Evolutionary conservation across 92 coral and sea anemone genomes (phyloP), one percentile per base, ranked within the genome.

Genomic region (Zoanthus solanderi): DNA sequence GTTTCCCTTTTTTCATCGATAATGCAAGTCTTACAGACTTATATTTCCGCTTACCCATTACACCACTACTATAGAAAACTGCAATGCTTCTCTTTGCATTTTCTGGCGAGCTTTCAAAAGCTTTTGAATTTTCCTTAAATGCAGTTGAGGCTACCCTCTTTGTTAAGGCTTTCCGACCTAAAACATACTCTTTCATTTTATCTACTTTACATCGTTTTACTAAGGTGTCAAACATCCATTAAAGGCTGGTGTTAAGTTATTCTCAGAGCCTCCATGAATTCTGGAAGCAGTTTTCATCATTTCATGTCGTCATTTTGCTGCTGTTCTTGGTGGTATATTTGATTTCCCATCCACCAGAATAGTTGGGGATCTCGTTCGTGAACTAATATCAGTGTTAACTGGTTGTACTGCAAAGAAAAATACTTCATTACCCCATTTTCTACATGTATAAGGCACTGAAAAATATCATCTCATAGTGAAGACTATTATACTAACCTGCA

Each of bases 31-130:
- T 72, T 16, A 79, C 84, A 87, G 89, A 84, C 86, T 88, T 72
- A 75, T 93, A 90, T 87, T 87, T 93, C 57, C 92, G 69, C 78
- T 93, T 93, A 17, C 95, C 92, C 87, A 93, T 75, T 54, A 93
- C 92, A 75, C 93, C 93, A 78, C 87, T 88, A 31, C 92, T 72
- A 85, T 87, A 93, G 79, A 45, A 93, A 75, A 88, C 69, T 47
- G 92, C 89, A 87, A 90, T 88, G 77, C 56, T 72, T 72, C 77
- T 79, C 12, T 45, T 61, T 45, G 71, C 78, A 83, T 90, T 93
- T 45, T 72, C 89, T 30, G 50, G 54, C n/a, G 92, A 90, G 37
- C 86, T 88, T 84, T 93, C 90, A 87, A 90, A 93, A 63, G 78
- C 89, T 75, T 50, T 14, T 46, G 90, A 57, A 23, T 76, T 58